Percentiles rank a stretch among this genome's conserved stretches.
Conservation (phyloP, 1,140 invertebrate species). For the Leptonema lineaticorne region DNA sequence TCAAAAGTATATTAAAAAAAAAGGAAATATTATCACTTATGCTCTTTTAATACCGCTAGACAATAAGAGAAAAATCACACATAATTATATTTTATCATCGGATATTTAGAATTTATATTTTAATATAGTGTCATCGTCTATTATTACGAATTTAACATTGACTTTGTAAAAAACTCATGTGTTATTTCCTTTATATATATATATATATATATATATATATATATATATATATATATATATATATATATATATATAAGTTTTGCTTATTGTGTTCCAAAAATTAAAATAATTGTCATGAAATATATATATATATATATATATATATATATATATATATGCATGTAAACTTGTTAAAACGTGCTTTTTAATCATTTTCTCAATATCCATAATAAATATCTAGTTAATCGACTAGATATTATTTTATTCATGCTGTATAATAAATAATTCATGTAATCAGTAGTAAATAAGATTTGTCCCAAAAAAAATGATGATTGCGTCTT, state of each 20-base stretch:
- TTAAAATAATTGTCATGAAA: background rate
- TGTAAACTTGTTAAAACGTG: background rate
- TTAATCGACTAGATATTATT: too few relatives aligned
- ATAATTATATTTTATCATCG: background rate
- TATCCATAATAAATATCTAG: background rate
- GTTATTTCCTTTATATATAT: too few relatives aligned
- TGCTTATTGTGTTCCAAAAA: too few relatives aligned
- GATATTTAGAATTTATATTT: too few relatives aligned
- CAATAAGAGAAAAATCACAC: slow-evolving; percentile 27
- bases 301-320: background rate
- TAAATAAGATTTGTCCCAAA: background rate
- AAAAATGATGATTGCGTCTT: slow-evolving; percentile 15
- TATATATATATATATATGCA: background rate
- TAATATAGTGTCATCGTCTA: too few relatives aligned
- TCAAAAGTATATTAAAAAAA: slow-evolving; percentile 17
- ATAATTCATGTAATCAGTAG: background rate
- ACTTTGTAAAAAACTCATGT: background rate
- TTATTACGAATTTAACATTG: too few relatives aligned
- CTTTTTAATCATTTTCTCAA: too few relatives aligned
- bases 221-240: too few relatives aligned
- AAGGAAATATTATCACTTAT: slow-evolving; percentile 40
- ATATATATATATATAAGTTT: too few relatives aligned
- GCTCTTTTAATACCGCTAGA: slow-evolving; percentile 34
- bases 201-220: too few relatives aligned
- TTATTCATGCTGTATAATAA: too few relatives aligned